A percentile compares a stretch with the other conserved stretches of the same genome.
Evolutionary conservation across 2,113 vertebrate species (phyloP).

Genomic region (Nanorana parkeri): DNA sequence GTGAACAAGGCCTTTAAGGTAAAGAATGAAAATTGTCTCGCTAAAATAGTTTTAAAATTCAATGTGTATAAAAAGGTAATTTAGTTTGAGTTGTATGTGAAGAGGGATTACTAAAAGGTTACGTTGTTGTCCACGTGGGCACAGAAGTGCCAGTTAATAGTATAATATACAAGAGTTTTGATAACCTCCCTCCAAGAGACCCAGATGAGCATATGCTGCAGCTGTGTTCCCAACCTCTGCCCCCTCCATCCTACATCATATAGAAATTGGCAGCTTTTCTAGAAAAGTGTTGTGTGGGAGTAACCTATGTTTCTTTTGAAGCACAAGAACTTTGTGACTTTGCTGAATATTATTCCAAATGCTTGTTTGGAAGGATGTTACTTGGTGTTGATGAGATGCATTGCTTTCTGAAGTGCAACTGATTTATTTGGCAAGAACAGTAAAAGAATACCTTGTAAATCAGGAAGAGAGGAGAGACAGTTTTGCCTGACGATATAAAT

Average conservation of each 20-base stretch:
- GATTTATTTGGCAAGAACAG: constrained; percentile 71
- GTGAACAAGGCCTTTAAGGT: too few species aligned
- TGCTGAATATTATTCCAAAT: constrained; percentile 52
- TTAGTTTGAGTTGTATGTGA: too few species aligned
- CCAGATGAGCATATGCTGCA: constrained; percentile 18
- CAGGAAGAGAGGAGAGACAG: constrained; percentile 64
- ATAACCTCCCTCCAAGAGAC: not conserved
- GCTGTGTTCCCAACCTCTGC: not conserved
- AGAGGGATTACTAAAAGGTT: too few species aligned
- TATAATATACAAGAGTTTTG: not conserved
- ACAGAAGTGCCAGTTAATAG: too few species aligned
- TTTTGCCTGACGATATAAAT: constrained; percentile 66
- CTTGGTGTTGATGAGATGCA: constrained; percentile 63
- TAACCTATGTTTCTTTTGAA: constrained; percentile 67
- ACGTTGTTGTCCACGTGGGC: too few species aligned
- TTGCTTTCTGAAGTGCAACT: constrained; percentile 63
- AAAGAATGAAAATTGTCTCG: too few species aligned
- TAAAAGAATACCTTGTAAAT: constrained; percentile 71
- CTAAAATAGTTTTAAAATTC: too few species aligned
- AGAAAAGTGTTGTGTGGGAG: constrained; percentile 68
- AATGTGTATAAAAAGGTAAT: too few species aligned
- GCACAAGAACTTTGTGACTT: constrained; percentile 66
- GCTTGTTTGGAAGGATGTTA: constrained; percentile 65
- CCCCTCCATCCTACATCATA: constrained; percentile 41
- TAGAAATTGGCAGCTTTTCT: constrained; percentile 65